A percentile compares a stretch with the other conserved stretches of the same genome.
These are phyloP conservation scores for Reinhardtius hippoglossoides DNA, from an alignment of 2,113 vertebrate genomes.

Conservation along the genomic window DNA sequence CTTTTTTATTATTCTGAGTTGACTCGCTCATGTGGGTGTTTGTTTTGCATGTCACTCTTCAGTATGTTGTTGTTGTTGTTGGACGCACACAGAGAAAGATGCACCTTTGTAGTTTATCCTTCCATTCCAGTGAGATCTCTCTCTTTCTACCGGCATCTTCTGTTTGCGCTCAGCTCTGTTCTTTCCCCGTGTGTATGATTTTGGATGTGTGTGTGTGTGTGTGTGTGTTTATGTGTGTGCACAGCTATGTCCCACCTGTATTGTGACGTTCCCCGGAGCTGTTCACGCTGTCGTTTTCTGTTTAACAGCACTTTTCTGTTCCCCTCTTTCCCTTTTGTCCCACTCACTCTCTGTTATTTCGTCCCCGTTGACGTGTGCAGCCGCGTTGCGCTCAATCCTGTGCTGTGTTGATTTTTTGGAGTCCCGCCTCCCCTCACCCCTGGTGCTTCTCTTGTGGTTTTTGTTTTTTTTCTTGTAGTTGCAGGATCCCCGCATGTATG, in stretches of 20 bases:
- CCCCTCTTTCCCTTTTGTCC: conserved; percentile 40
- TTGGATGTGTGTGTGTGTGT: background rate
- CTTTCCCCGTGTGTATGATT: background rate
- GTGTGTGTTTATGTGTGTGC: conserved; percentile 27
- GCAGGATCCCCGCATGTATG: conserved; percentile 85
- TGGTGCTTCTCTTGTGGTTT: conserved; percentile 78
- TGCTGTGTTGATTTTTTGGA: conserved; percentile 64
- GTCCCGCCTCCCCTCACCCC: conserved; percentile 54
- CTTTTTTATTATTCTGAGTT: conserved; percentile 11
- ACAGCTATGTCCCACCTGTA: conserved; percentile 34
- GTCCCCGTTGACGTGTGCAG: conserved; percentile 56
- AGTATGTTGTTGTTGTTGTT: conserved; percentile 27
- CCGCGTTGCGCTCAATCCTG: conserved; percentile 53
- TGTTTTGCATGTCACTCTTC: conserved; percentile 34
- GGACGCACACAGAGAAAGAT: conserved; percentile 20
- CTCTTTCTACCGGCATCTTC: conserved; percentile 52
- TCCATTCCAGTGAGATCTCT: conserved; percentile 65
- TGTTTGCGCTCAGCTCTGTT: conserved; percentile 36
- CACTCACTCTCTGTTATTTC: conserved; percentile 53
- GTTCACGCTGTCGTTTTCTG: conserved; percentile 68
- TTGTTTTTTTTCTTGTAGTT: conserved; percentile 83
- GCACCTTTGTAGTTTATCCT: conserved; percentile 39
- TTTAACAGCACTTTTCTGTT: conserved; percentile 67
- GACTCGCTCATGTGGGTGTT: conserved; percentile 11
- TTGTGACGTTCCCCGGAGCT: conserved; percentile 60